These are phyloP conservation scores for Tragelaphus eurycerus DNA, from an alignment of 2,797 vertebrate species.

Conservation along the genomic window DNA sequence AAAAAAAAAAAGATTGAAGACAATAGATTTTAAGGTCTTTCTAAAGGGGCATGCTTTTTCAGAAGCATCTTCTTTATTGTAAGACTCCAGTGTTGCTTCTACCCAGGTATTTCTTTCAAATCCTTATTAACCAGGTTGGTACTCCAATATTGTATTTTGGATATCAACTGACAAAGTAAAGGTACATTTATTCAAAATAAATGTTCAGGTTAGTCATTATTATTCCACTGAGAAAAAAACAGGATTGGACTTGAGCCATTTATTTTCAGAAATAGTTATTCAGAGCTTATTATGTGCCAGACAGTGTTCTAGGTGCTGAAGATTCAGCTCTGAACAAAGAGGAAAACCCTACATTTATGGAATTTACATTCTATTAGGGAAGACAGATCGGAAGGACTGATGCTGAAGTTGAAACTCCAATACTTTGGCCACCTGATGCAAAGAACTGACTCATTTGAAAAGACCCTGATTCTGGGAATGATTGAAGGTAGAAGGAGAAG, in stretches of 20 bases:
- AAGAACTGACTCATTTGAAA: not conserved
- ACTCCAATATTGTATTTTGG: not conserved
- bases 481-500: not conserved
- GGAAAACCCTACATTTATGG: not conserved
- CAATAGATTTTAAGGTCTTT: conserved; percentile 25
- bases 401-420: not conserved
- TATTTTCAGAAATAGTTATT: not conserved
- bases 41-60: not conserved
- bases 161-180: not conserved
- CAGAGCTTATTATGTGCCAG: not conserved
- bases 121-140: not conserved
- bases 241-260: not conserved
- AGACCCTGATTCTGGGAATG: not conserved
- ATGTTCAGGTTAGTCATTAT: not conserved
- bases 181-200: not conserved
- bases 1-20: not conserved
- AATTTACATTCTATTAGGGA: not conserved
- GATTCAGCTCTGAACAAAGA: not conserved
- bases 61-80: conserved; percentile 13
- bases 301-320: not conserved
- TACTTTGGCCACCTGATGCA: not conserved
- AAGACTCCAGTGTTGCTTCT: not conserved
- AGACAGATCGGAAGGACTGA: not conserved
- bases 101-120: conserved; percentile 20
- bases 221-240: not conserved